Percentiles rank a stretch among this genome's conserved stretches.
phyloP scores from a whole-genome alignment of 2,113 vertebrate genomes.

The Piaya cayana region DNA sequence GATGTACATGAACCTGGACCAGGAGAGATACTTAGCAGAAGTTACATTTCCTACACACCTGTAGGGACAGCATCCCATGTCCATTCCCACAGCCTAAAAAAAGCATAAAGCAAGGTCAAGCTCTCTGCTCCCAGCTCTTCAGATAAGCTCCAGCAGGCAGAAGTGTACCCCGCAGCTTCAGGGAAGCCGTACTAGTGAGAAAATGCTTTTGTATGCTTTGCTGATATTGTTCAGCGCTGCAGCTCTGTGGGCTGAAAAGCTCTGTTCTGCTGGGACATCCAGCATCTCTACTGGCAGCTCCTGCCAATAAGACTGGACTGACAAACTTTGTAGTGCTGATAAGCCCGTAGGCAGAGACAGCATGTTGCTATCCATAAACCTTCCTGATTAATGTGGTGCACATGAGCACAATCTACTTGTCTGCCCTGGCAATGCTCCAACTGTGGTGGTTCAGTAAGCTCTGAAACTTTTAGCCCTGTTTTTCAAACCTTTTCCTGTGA shows the following conservation, averaged over 20 bases:
- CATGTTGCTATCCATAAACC: neutral
- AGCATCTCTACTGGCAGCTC: neutral
- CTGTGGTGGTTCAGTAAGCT: neutral
- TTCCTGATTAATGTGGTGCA: neutral
- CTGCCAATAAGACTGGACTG: neutral
- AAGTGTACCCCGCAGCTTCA: fast-evolving
- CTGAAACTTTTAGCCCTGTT: neutral
- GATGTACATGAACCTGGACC: neutral
- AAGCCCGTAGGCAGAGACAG: slow-evolving; percentile 17
- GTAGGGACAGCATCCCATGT: neutral
- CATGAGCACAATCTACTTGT: neutral
- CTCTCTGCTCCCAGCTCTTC: neutral
- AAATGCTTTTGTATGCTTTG: neutral
- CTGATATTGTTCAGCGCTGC: neutral
- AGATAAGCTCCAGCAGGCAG: neutral
- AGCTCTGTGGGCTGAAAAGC: neutral
- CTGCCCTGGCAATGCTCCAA: neutral
- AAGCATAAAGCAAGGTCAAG: neutral
- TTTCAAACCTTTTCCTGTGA: neutral
- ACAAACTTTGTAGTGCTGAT: neutral
- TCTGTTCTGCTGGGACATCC: neutral
- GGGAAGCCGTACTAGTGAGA: neutral
- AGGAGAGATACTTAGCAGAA: neutral
- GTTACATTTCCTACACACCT: neutral
- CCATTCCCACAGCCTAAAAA: neutral